Evolutionary conservation across 2,113 vertebrate genomes (phyloP).

Genomic region (Cichladusa arquata): DNA sequence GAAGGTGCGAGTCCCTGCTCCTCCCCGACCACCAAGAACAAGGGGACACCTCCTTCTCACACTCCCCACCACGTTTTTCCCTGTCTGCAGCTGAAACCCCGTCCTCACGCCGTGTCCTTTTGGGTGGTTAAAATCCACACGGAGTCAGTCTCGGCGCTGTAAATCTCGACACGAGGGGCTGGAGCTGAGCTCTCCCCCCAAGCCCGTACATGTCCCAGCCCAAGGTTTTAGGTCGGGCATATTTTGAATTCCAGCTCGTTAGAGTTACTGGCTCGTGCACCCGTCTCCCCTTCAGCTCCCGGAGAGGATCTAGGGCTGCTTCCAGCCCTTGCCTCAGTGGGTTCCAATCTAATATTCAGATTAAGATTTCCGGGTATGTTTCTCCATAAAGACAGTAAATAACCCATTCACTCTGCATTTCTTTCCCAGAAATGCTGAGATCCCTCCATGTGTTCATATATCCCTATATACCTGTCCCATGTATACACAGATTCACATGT

Average conservation of each 20-base stretch:
- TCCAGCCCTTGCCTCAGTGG: not conserved
- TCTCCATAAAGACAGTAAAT: not conserved
- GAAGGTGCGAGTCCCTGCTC: not conserved
- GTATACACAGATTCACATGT: accelerated
- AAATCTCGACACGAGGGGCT: not conserved
- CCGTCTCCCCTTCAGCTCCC: not conserved
- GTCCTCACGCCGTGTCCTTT: accelerated
- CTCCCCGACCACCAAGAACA: not conserved
- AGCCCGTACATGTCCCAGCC: not conserved
- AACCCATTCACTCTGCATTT: not conserved
- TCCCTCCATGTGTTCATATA: not conserved
- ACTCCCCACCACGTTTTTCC: not conserved
- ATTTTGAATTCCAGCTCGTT: conserved; percentile 36
- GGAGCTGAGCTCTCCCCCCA: not conserved
- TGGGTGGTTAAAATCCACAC: not conserved
- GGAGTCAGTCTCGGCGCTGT: accelerated
- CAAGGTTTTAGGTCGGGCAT: not conserved
- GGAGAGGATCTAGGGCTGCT: not conserved
- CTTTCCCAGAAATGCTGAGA: not conserved
- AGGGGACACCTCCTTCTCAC: not conserved
- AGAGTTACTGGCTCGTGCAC: not conserved
- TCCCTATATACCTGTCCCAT: not conserved
- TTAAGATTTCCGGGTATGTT: not conserved
- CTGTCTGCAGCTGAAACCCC: not conserved
- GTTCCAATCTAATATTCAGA: not conserved